These are phyloP conservation scores for Vulpes vulpes DNA, from an alignment of 2,113 vertebrate genomes.

Conservation along the genomic window DNA sequence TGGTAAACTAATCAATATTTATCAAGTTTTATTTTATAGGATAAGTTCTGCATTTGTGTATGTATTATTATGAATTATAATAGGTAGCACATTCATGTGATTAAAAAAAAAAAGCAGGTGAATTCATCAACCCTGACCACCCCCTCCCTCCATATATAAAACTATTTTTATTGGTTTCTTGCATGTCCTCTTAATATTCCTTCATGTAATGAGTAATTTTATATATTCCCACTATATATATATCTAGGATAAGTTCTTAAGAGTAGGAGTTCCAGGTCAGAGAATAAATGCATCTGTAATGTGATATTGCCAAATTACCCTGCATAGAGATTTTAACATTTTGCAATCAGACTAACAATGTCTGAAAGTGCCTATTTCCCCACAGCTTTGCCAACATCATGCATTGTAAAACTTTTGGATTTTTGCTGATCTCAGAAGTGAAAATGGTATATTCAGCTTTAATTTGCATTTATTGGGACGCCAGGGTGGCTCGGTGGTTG, in stretches of 20 bases:
- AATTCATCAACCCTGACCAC: neutral
- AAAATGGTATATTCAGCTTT: slow-evolving; percentile 7
- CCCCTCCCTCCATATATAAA: neutral
- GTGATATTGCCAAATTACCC: neutral
- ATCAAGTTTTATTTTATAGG: neutral
- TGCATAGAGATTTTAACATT: neutral
- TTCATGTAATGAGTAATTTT: neutral
- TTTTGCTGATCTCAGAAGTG: neutral
- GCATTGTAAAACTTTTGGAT: neutral
- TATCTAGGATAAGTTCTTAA: neutral
- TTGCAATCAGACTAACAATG: neutral
- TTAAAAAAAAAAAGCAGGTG: neutral
- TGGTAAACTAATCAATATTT: neutral
- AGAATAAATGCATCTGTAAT: neutral
- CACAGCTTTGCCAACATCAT: neutral
- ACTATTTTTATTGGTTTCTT: neutral
- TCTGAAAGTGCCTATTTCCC: neutral
- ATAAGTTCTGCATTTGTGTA: neutral
- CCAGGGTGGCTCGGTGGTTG: too few species aligned
- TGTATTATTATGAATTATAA: neutral
- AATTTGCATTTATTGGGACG: neutral
- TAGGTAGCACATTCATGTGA: neutral
- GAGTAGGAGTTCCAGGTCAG: neutral
- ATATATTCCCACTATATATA: neutral
- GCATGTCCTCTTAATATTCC: neutral